These are phyloP conservation scores for Morbakka virulenta DNA, from an alignment of 30 jellyfish, hydroid and myxozoan species.

Conservation along the genomic window DNA sequence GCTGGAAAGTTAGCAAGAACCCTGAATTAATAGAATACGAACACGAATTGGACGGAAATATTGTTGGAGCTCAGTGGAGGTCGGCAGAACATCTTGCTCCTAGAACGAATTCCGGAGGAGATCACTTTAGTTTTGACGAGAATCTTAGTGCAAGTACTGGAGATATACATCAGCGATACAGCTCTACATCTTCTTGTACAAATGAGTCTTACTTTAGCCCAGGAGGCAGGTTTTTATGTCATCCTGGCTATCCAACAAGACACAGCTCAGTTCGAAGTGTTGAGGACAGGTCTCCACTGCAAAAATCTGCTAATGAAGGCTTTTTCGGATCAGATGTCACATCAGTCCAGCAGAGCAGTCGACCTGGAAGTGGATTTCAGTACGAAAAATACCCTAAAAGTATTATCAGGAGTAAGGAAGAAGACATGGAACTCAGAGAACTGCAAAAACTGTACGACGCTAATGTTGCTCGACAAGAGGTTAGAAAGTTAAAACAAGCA, in stretches of 20 bases:
- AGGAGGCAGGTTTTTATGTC: slow-evolving; percentile 46
- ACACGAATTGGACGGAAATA: slow-evolving; percentile 35
- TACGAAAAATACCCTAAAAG: neutral
- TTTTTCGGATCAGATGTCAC: neutral
- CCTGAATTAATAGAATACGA: slow-evolving; percentile 71
- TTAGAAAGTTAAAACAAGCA: slow-evolving; percentile 67
- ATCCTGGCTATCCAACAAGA: slow-evolving; percentile 97
- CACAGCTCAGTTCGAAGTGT: slow-evolving; percentile 93
- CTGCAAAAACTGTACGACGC: slow-evolving; percentile 14
- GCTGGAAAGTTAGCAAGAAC: slow-evolving; percentile 79
- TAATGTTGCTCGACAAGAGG: slow-evolving; percentile 54
- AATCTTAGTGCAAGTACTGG: slow-evolving; percentile 54
- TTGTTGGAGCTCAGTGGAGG: slow-evolving; percentile 43
- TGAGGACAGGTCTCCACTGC: slow-evolving; percentile 97
- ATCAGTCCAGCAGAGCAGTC: neutral
- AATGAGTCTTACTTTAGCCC: neutral
- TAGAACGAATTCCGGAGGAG: slow-evolving; percentile 16
- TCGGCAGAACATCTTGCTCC: slow-evolving; percentile 55
- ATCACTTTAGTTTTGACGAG: neutral
- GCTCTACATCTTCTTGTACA: neutral
- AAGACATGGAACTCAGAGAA: neutral
- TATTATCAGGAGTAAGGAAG: neutral
- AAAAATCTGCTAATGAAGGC: slow-evolving; percentile 52
- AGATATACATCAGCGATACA: slow-evolving; percentile 13
- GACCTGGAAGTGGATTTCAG: neutral